Evolutionary conservation across 2,797 vertebrate species (phyloP), one percentile per base, ranked within the genome.

Genomic region (Emys orbicularis): DNA sequence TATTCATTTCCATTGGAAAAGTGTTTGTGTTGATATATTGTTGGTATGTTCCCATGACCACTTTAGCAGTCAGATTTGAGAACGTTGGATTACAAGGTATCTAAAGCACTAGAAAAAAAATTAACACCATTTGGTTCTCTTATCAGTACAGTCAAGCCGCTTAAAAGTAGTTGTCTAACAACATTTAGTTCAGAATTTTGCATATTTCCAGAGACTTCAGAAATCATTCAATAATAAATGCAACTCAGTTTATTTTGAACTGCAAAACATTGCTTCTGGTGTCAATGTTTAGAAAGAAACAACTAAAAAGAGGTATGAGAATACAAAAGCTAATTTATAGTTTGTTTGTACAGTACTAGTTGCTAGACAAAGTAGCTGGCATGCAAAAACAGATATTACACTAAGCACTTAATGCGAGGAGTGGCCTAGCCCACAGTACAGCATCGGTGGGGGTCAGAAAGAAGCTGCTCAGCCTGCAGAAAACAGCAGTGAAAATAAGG

Each of bases 291-390:
- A 86, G 65, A 84, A 90, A 56, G 5, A 92, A 79, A 31, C 91
- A 41, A 72, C 18, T 21, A 34, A 68, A 68, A 37, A n/a, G 19
- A 15, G 18, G 41, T 25, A 91, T 23, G 86, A 95, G 93, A n/a
- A n/a, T 4, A 56, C 37, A 90, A 88, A 34, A 88, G 52, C 15
- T 82, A 47, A 90, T 84, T 54, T 91, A 72, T 74, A 82, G 83
- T 1, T 79, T 0, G 84, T 12, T 65, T 0, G 2, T 37, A 7
- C 31, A 82, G 29, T 47, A 87, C 34, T 21, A 68, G 49, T 54
- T 88, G 86, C 50, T 85, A 31, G 93, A 91, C 53, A 76, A 91
- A 79, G 84, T 37, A 86, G 59, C 59, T 65, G 91, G 81, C 21
- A 81, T 2, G 2, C 80, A 53, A 50, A 87, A 93, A 74, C 3